Base-by-base conservation (phyloP, 2,113 vertebrate species). In the Psilopogon haemacephalus region DNA sequence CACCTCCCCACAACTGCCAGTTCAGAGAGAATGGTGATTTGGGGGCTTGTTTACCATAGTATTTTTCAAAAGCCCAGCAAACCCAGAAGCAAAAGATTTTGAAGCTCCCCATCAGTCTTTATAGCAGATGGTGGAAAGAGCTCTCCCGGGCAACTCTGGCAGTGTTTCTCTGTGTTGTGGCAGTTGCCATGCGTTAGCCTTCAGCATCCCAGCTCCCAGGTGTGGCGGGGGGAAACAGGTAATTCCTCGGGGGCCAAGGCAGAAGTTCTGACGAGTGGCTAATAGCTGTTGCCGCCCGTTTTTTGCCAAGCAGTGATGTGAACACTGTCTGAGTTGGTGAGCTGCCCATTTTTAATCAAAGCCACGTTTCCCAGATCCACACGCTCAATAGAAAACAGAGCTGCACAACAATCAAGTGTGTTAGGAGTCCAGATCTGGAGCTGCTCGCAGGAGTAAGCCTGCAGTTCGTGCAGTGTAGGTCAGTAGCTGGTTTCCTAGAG, bases 301-400 rank as follows among this genome's bases (percentile, higher is more conserved):
- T 63, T 94, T 89, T 73, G 78, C 82, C 69, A 80, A 84, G 64
- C 56, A 55, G 72, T 94, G 86, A 89, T 56, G 52, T 93, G 95
- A 95, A 92, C 92, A 91, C 91, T 91, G 76, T 60, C 89, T 77
- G 65, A 84, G 1, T 80, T 96, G 94, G 87, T 91, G 62, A 26
- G 30, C 42, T 90, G 93, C 94, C 94, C 56, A 5, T 74, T 94
- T 94, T 95, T 96, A 96, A 96, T 95, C 91, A 91, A 83, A 92
- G 56, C 72, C 93, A 50, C 19, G 28, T 82, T 88, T 95, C 32
- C 56, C 62, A 88, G 67, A 91, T 75, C 65, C 88, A 91, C 94
- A 91, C 68, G 80, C 56, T 92, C 62, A 87, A 77, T 71, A 77
- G 87, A 75, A 91, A 94, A 81, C 93, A 94, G 91, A 92, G 60